Conservation (phyloP, 2,888 invertebrate species). For the Drymonia ruficornis region DNA sequence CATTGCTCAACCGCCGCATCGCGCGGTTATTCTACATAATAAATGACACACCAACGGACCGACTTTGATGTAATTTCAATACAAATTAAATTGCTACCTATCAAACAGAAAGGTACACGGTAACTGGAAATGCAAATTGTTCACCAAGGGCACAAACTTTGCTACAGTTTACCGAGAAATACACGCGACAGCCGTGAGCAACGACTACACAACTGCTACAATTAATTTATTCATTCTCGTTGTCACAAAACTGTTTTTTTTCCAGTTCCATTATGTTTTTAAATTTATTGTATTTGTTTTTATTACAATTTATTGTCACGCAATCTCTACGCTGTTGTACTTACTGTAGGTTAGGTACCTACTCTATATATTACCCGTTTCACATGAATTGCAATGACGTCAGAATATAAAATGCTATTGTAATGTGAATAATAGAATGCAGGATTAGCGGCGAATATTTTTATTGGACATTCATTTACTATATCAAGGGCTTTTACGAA, state of each 20-base stretch:
- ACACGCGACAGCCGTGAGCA: conserved; percentile 5
- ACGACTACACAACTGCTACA: conserved; percentile 7
- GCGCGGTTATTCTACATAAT: not conserved
- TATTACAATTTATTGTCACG: too few relatives aligned
- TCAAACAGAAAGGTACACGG: conserved; percentile 13
- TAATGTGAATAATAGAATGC: conserved; percentile 36
- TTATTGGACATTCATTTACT: too few relatives aligned
- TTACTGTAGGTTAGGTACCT: too few relatives aligned
- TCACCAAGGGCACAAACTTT: conserved; percentile 24
- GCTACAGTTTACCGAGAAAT: conserved; percentile 27
- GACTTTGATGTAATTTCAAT: conserved; percentile 10
- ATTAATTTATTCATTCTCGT: conserved; percentile 16
- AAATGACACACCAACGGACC: not conserved
- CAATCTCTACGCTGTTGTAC: not conserved
- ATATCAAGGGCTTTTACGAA: too few relatives aligned
- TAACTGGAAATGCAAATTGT: conserved; percentile 27
- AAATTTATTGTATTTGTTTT: not conserved
- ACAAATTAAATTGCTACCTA: conserved; percentile 30
- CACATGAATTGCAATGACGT: conserved; percentile 17
- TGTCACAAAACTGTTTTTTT: too few relatives aligned
- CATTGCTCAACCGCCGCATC: not conserved
- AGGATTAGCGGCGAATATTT: too few relatives aligned
- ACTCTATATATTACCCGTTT: conserved; percentile 5
- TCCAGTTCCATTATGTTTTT: too few relatives aligned
- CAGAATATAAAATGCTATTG: conserved; percentile 6